Evolutionary conservation across 2,888 invertebrate species (phyloP), one percentile per base, ranked within the genome.

Genomic region (Nomada flava): DNA sequence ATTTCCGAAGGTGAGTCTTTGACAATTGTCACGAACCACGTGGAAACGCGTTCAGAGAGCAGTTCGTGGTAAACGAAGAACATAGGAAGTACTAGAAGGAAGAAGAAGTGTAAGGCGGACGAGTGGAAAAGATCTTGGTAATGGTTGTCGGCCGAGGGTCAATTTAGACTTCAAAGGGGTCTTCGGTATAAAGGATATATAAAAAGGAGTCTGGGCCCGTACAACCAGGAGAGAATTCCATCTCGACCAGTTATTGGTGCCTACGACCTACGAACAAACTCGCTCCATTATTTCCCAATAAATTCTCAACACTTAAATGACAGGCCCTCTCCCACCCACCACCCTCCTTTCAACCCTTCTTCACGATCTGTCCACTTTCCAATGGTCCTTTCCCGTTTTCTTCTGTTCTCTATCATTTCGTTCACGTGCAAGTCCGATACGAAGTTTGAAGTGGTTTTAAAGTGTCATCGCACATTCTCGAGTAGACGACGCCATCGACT

Each of bases 381-480:
- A 23, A 57, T 13, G 15, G 23, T 26, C 23, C 57, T 23, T 5
- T 20, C 23, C 59, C 18, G 53, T 52, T 65, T 62, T 63, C 52
- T 70, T 55, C 52, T 57, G 63, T 47, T 52, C 50, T 59, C 44
- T 29, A n/a, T 67, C 63, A n/a, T 64, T 68, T 65, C 78, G 76
- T 78, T 81, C 81, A 70, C 81, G 79, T 83, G 86, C 78, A 84
- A 85, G 84, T 85, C 87, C 82, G 82, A 79, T 75, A 47, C 85
- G 83, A 90, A 91, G 88, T 92, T 92, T 91, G 86, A 90, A 92
- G 92, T 92, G 91, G 92, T 92, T 91, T 90, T 89, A 90, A 92
- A 92, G 92, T 92, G 90, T 92, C 90, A 90, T 91, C 89, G 90
- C 88, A 79, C 87, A 85, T 85, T 83, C 81, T 82, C 73, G 78